phyloP scores from a whole-genome alignment of 2,888 invertebrate genomes.

The Electrophaes corylata region DNA sequence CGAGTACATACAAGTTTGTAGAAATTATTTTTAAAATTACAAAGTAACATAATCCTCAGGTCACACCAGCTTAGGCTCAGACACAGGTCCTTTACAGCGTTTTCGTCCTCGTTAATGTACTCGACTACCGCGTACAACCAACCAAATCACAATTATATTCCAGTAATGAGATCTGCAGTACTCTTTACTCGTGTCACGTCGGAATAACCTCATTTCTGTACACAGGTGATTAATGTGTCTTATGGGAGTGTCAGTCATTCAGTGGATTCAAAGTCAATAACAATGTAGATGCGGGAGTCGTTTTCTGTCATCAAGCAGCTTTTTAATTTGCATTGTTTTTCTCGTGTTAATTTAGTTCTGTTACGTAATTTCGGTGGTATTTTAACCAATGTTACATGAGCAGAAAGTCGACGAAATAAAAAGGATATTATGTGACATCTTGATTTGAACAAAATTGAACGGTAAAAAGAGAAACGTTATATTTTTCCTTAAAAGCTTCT shows the following conservation, averaged over 20 bases:
- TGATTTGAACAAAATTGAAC: no score
- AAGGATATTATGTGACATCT: no score
- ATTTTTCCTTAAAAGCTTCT: no score
- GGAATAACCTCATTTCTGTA: constrained; percentile 26
- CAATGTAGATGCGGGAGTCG: neutral
- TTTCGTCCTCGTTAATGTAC: neutral
- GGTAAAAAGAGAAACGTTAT: no score
- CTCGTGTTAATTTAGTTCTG: no score
- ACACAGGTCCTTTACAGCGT: neutral
- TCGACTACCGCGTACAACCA: neutral
- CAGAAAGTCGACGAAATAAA: no score
- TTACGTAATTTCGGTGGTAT: neutral
- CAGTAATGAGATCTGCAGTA: constrained; percentile 29
- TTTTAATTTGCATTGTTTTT: no score
- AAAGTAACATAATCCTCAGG: neutral
- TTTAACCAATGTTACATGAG: neutral
- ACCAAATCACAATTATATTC: constrained; percentile 15
- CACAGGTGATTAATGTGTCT: constrained; percentile 28
- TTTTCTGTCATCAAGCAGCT: neutral
- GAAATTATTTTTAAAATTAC: neutral
- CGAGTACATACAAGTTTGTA: no score
- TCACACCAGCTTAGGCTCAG: no score
- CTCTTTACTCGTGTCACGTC: neutral
- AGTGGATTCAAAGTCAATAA: constrained; percentile 1
- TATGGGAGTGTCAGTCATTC: constrained; percentile 23